Evolutionary conservation across 53 echinoderm and acorn worm genomes (phyloP).

Genomic region (Temnopleurus reevesii): DNA sequence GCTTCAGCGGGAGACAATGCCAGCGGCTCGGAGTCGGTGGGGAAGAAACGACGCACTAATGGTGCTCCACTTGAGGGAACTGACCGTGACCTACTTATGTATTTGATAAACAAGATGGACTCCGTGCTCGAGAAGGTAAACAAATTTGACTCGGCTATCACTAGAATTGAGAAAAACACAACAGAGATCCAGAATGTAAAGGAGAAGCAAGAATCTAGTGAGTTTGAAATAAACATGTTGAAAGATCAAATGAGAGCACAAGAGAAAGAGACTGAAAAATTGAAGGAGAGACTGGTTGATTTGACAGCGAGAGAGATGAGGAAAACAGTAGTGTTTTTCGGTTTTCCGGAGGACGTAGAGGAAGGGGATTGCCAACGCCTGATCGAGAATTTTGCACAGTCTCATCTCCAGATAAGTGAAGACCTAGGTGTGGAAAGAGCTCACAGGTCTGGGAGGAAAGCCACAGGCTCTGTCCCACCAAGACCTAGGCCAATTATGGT

Average conservation of each 20-base stretch:
- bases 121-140: too few species aligned
- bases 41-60: too few species aligned
- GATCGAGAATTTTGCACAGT: neutral
- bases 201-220: constrained; percentile 14
- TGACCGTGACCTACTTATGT: too few species aligned
- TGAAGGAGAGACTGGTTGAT: constrained; percentile 29
- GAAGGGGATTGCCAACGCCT: neutral
- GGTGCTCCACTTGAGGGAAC: too few species aligned
- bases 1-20: too few species aligned
- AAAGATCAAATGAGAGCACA: too few species aligned
- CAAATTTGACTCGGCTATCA: too few species aligned
- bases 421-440: constrained; percentile 11
- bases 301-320: too few species aligned
- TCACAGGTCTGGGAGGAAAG: neutral
- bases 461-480: too few species aligned
- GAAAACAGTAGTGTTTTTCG: constrained; percentile 20
- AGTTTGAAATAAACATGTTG: neutral
- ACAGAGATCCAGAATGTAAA: constrained; percentile 18
- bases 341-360: constrained; percentile 21
- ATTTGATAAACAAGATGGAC: too few species aligned
- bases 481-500: constrained; percentile 14
- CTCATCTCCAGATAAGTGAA: neutral
- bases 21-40: too few species aligned
- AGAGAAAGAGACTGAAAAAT: constrained; percentile 9
- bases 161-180: too few species aligned